Evolutionary conservation across 2,888 invertebrate species (phyloP).

Genomic region (Leptothorax acervorum): DNA sequence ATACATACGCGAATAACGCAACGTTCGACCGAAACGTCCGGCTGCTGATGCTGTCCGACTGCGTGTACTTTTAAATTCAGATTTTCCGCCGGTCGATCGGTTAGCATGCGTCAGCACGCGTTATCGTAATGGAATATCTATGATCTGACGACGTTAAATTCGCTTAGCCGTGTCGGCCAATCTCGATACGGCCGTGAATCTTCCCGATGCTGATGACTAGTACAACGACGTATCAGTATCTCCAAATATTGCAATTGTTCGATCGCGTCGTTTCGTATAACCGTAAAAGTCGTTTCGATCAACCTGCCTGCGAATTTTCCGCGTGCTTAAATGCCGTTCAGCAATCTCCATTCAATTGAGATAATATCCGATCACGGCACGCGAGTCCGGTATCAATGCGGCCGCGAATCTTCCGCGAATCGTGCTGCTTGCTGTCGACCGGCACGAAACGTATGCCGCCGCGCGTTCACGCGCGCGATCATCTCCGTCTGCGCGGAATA

Average conservation of each 20-base stretch:
- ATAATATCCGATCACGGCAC: not conserved
- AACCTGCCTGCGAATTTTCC: not conserved
- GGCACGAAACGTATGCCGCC: constrained; percentile 44
- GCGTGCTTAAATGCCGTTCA: not conserved
- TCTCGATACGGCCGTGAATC: not conserved
- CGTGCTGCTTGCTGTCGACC: not conserved
- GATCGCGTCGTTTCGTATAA: not conserved
- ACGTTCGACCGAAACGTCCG: not conserved
- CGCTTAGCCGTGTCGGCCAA: not conserved
- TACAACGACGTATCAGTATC: not conserved
- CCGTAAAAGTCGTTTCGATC: not conserved
- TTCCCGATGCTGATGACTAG: not conserved
- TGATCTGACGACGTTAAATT: not conserved
- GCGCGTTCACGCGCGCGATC: constrained; percentile 48
- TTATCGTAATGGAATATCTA: not conserved
- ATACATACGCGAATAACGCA: not conserved
- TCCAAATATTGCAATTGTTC: not conserved
- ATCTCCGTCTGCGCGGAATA: constrained; percentile 61
- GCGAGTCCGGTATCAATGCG: not conserved
- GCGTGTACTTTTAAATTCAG: constrained; percentile 28
- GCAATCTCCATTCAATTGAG: not conserved
- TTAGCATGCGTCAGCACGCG: not conserved
- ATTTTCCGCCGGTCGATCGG: constrained; percentile 22
- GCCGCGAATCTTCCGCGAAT: constrained; percentile 2
- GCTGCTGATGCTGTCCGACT: not conserved